These are phyloP conservation scores for Drosophila hydei DNA, from an alignment of 1,140 invertebrate genomes.

Conservation along the genomic window DNA sequence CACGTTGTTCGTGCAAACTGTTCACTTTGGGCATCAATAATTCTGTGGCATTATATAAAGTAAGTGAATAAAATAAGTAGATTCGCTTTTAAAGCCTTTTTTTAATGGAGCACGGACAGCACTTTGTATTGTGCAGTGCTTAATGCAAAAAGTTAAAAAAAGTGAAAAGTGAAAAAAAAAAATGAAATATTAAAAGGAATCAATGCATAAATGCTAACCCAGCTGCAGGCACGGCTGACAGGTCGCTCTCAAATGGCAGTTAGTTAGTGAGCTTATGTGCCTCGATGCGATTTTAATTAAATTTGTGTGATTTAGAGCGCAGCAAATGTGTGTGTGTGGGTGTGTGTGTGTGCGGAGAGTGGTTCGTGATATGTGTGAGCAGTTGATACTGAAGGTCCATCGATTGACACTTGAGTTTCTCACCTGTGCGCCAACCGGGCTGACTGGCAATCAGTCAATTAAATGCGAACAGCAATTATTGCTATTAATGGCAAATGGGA, in stretches of 20 bases:
- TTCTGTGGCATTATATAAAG: conserved; percentile 60
- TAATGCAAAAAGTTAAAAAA: conserved; percentile 44
- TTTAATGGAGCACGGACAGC: conserved; percentile 27
- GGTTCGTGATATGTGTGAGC: background rate
- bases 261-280: conserved; percentile 13
- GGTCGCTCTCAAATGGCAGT: conserved; percentile 7
- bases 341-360: conserved; percentile 30
- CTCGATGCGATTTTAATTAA: conserved; percentile 74
- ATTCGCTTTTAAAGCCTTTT: conserved; percentile 3
- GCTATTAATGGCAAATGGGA: conserved; percentile 67
- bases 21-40: conserved; percentile 66
- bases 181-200: conserved; percentile 18
- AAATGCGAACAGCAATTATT: conserved; percentile 59
- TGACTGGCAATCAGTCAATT: conserved; percentile 69
- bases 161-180: conserved; percentile 19
- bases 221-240: background rate
- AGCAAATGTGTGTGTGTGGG: conserved; percentile 47
- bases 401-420: conserved; percentile 57
- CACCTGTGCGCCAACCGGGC: conserved; percentile 23
- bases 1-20: conserved; percentile 6
- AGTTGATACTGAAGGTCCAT: background rate
- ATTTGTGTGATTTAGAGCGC: conserved; percentile 77
- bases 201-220: conserved; percentile 14
- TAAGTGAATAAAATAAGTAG: conserved; percentile 21
- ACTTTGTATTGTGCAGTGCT: conserved; percentile 19